phyloP scores from a whole-genome alignment of 2,797 vertebrate species.

The Xenentodon cancila region DNA sequence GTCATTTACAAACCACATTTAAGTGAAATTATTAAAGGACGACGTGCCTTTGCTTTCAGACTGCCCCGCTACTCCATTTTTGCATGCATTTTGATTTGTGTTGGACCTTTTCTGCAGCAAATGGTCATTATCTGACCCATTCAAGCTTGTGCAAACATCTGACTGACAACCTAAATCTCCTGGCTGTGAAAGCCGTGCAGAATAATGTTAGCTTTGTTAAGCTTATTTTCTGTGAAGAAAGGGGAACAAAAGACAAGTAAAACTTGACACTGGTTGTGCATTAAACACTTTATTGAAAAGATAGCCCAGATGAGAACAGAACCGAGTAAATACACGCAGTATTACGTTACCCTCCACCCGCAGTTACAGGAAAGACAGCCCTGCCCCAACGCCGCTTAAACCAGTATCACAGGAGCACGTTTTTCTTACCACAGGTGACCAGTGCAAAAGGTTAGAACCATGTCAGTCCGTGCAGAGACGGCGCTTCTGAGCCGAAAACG shows the following conservation, averaged over 20 bases:
- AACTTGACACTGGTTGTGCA: constrained; percentile 26
- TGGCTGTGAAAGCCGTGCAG: neutral
- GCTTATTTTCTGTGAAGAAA: constrained; percentile 12
- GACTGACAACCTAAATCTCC: constrained; percentile 7
- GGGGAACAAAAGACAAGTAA: constrained; percentile 2
- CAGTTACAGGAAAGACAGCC: constrained; percentile 24
- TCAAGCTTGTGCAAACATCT: constrained; percentile 13
- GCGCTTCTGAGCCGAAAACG: constrained; percentile 59
- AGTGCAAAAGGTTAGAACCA: constrained; percentile 58
- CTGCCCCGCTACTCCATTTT: neutral
- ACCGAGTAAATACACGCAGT: constrained; percentile 20
- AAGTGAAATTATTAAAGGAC: no score
- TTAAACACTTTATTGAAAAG: constrained; percentile 64
- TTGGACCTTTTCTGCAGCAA: constrained; percentile 3
- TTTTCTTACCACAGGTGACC: constrained; percentile 42
- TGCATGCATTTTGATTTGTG: constrained; percentile 1
- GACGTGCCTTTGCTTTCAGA: neutral
- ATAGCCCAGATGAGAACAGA: constrained; percentile 11
- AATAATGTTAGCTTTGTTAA: constrained; percentile 1
- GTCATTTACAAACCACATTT: no score
- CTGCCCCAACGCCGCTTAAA: constrained; percentile 40
- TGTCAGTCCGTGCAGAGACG: constrained; percentile 49
- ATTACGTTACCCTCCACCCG: constrained; percentile 31
- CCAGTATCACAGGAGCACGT: constrained; percentile 30
- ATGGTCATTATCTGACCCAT: constrained; percentile 21